Percentiles rank a stretch among this genome's conserved stretches.
Conservation (phyloP, 2,113 vertebrate genomes). For the Coptodon bakossiorum region DNA sequence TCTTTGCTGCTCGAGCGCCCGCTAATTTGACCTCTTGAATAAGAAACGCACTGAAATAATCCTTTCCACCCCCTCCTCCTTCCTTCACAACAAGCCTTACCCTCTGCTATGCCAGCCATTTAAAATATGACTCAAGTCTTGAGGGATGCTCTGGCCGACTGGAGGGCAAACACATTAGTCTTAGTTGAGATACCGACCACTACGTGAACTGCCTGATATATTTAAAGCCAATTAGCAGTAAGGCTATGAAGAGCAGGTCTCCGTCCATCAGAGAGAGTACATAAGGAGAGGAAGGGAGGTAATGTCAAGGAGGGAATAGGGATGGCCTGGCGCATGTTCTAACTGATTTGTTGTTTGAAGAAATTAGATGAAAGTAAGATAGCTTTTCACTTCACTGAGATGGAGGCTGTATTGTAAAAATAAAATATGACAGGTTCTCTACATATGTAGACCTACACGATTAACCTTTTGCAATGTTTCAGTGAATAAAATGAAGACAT, state of each 20-base stretch:
- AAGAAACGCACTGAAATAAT: conserved; percentile 52
- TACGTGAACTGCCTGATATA: conserved; percentile 68
- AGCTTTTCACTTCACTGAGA: background rate
- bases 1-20: conserved; percentile 5
- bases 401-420: background rate
- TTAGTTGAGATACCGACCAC: conserved; percentile 62
- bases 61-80: conserved; percentile 24
- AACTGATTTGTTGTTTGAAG: background rate
- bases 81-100: conserved; percentile 7
- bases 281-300: background rate
- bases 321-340: background rate
- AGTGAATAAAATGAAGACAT: background rate
- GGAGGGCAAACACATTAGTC: conserved; percentile 65
- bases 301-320: background rate
- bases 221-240: conserved; percentile 68
- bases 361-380: background rate
- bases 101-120: conserved; percentile 30
- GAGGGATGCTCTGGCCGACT: conserved; percentile 48
- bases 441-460: background rate
- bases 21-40: conserved; percentile 64
- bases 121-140: conserved; percentile 69
- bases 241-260: conserved; percentile 25
- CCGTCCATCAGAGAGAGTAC: background rate
- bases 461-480: background rate
- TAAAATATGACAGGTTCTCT: background rate